These are phyloP conservation scores for Tenebrio molitor DNA, from an alignment of 1,140 invertebrate species.

Conservation along the genomic window DNA sequence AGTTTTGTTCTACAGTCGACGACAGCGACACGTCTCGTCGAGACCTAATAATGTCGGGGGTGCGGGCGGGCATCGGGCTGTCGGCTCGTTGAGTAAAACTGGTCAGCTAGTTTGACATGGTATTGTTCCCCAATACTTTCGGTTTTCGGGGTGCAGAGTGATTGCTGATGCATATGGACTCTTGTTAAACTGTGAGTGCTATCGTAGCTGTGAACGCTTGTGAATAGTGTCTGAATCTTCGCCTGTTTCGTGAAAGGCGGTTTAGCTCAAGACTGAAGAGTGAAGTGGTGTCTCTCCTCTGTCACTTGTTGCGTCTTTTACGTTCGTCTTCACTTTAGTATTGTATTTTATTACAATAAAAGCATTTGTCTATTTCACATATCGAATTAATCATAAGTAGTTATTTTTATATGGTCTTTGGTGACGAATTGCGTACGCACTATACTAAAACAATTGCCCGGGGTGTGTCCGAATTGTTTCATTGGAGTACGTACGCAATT, in stretches of 20 bases:
- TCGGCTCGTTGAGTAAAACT: conserved; percentile 34
- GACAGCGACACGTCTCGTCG: too few species aligned
- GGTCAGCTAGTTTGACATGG: conserved; percentile 55
- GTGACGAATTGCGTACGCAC: conserved; percentile 16
- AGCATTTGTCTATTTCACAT: conserved; percentile 55
- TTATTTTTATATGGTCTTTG: conserved; percentile 47
- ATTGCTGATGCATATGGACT: conserved; percentile 54
- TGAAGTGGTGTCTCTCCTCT: conserved; percentile 50
- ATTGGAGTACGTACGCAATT: conserved; percentile 21
- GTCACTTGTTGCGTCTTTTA: conserved; percentile 47
- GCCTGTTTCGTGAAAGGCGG: conserved; percentile 54
- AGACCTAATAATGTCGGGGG: too few species aligned
- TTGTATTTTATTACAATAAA: conserved; percentile 54
- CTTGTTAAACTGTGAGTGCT: conserved; percentile 53
- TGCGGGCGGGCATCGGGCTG: conserved; percentile 9
- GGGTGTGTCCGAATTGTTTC: conserved; percentile 2
- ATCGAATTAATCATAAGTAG: conserved; percentile 55
- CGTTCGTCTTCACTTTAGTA: conserved; percentile 42
- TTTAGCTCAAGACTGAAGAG: conserved; percentile 58
- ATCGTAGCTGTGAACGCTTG: conserved; percentile 55
- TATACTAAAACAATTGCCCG: neutral
- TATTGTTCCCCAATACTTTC: conserved; percentile 56
- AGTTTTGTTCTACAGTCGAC: conserved; percentile 21
- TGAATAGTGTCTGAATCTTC: conserved; percentile 53
- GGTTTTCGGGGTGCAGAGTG: conserved; percentile 56